These are phyloP conservation scores for Caenorhabditis tropicalis DNA, from an alignment of 1,140 invertebrate species.

Conservation along the genomic window DNA sequence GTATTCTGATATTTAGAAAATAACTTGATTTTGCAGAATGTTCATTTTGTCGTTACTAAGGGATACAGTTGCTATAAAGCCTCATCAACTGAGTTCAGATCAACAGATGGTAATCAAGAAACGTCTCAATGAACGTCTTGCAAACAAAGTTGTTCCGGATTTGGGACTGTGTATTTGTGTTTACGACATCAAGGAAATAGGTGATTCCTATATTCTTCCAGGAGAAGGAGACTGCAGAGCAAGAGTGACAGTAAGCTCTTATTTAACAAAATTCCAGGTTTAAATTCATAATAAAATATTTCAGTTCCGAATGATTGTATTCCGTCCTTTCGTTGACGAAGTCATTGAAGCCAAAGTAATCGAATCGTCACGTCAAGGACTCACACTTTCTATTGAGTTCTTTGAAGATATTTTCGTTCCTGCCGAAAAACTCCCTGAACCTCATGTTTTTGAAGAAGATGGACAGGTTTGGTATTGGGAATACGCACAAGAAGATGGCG, in stretches of 20 bases:
- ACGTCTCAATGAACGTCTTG: conserved; percentile 40
- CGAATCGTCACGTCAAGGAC: conserved; percentile 41
- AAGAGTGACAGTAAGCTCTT: conserved; percentile 36
- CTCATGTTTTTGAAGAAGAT: conserved; percentile 37
- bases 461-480: conserved; percentile 54
- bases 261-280: not conserved
- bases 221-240: conserved; percentile 51
- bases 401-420: conserved; percentile 56
- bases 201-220: conserved; percentile 47
- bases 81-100: not conserved
- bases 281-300: not conserved
- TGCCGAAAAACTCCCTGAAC: conserved; percentile 50
- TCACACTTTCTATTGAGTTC: conserved; percentile 51
- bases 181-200: conserved; percentile 49
- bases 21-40: conserved; percentile 7
- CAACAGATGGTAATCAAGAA: conserved; percentile 40
- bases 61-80: not conserved
- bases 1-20: no score
- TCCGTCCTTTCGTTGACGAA: conserved; percentile 51
- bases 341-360: conserved; percentile 51
- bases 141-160: conserved; percentile 47
- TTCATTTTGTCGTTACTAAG: conserved; percentile 11
- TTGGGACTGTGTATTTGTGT: conserved; percentile 50
- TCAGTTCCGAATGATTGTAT: conserved; percentile 53
- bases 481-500: conserved; percentile 43